Conservation (phyloP, 2,888 invertebrate genomes). For the Drosophila niveifrons region DNA sequence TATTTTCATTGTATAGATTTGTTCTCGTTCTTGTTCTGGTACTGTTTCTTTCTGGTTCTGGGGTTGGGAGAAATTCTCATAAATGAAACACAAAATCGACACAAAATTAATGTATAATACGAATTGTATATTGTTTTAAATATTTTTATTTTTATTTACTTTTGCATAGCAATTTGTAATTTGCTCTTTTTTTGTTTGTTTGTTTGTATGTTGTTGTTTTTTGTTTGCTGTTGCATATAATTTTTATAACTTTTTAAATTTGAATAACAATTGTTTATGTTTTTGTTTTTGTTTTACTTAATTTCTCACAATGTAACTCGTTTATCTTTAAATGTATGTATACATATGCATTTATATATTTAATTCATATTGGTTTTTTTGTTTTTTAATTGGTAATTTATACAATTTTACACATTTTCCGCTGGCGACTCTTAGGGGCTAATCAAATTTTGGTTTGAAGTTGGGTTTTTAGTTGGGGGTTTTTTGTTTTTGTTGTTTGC, state of each 20-base stretch:
- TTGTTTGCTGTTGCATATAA: constrained; percentile 50
- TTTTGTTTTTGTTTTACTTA: constrained; percentile 44
- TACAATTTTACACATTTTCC: constrained; percentile 75
- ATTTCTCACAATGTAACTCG: constrained; percentile 57
- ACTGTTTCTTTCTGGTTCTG: constrained; percentile 45
- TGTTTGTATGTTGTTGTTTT: constrained; percentile 23
- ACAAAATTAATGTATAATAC: constrained; percentile 65
- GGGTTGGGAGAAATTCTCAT: constrained; percentile 22
- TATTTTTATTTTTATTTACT: constrained; percentile 39
- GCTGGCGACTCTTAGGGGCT: constrained; percentile 59
- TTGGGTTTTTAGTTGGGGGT: constrained; percentile 34
- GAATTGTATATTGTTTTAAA: constrained; percentile 44
- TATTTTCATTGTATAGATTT: constrained; percentile 28
- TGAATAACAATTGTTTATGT: constrained; percentile 69
- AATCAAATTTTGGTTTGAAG: constrained; percentile 74
- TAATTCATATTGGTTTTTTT: constrained; percentile 27
- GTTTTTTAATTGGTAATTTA: constrained; percentile 55
- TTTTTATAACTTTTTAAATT: constrained; percentile 72
- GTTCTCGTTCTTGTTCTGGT: constrained; percentile 17
- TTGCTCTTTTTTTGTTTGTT: constrained; percentile 30
- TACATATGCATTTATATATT: constrained; percentile 25
- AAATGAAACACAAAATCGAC: constrained; percentile 62
- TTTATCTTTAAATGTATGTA: constrained; percentile 54
- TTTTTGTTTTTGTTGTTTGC: constrained; percentile 20
- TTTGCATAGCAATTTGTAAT: constrained; percentile 71